A percentile compares a stretch with the other conserved stretches of the same genome.
These are phyloP conservation scores for Dysmachus trigonus DNA, from an alignment of 2,888 invertebrate genomes.

Conservation along the genomic window DNA sequence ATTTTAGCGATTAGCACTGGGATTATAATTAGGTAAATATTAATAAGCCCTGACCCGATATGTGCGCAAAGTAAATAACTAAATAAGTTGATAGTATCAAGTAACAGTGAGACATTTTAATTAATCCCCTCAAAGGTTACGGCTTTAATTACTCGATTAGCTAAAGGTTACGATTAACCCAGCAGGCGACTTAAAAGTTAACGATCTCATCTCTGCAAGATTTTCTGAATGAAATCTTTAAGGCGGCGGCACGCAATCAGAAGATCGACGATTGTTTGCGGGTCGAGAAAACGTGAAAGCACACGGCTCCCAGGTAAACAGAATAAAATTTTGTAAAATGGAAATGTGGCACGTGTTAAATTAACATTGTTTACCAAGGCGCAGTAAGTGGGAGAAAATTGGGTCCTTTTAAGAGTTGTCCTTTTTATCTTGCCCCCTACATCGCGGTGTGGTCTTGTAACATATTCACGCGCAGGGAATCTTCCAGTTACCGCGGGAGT, in stretches of 20 bases:
- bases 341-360: conserved; percentile 24
- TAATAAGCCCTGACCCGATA: neutral
- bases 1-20: neutral
- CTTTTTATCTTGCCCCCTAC: neutral
- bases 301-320: neutral
- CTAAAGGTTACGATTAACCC: neutral
- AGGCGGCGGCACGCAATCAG: neutral
- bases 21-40: neutral
- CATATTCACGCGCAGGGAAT: neutral
- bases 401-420: neutral
- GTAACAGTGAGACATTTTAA: neutral
- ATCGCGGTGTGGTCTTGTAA: neutral
- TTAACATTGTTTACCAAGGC: neutral
- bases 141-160: conserved; percentile 2
- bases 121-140: neutral
- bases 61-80: neutral
- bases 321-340: conserved; percentile 1
- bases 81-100: neutral
- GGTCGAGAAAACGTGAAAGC: neutral
- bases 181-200: neutral
- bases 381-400: neutral
- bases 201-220: conserved; percentile 1
- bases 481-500: neutral
- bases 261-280: neutral
- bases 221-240: neutral